phyloP scores from a whole-genome alignment of 1,140 invertebrate species.

The Apis dorsata region DNA sequence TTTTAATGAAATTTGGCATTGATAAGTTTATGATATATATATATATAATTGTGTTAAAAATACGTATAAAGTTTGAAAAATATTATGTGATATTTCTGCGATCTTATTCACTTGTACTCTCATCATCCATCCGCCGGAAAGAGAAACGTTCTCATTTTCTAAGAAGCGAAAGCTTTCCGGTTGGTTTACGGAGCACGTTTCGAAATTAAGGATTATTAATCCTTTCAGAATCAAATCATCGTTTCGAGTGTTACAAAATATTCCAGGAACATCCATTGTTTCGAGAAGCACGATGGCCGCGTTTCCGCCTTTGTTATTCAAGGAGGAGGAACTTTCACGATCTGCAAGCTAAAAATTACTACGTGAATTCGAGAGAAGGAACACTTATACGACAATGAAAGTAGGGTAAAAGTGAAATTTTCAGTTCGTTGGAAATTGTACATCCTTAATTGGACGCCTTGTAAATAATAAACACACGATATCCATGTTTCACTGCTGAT shows the following conservation, averaged over 20 bases:
- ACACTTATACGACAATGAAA: background rate
- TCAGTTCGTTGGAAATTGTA: background rate
- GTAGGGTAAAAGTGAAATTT: constrained; percentile 29
- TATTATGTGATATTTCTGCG: background rate
- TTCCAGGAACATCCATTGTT: background rate
- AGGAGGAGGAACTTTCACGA: background rate
- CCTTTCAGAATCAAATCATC: constrained; percentile 11
- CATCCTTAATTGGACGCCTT: constrained; percentile 10
- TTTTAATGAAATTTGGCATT: too few species aligned
- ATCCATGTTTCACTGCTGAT: background rate
- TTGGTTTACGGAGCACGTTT: background rate
- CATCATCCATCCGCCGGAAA: background rate
- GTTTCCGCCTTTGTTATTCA: background rate
- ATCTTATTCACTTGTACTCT: background rate
- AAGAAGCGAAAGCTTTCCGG: constrained; percentile 2
- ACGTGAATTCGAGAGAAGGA: background rate
- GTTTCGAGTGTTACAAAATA: background rate
- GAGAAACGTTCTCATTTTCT: constrained; percentile 2
- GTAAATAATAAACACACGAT: background rate
- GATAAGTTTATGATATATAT: too few species aligned
- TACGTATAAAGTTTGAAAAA: too few species aligned
- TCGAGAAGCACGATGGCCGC: too few species aligned
- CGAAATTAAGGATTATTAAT: constrained; percentile 15
- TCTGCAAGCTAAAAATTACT: background rate
- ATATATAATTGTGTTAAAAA: too few species aligned